Base-by-base conservation (phyloP, 2,888 invertebrate species). In the Tanaodytes sp. region DNA sequence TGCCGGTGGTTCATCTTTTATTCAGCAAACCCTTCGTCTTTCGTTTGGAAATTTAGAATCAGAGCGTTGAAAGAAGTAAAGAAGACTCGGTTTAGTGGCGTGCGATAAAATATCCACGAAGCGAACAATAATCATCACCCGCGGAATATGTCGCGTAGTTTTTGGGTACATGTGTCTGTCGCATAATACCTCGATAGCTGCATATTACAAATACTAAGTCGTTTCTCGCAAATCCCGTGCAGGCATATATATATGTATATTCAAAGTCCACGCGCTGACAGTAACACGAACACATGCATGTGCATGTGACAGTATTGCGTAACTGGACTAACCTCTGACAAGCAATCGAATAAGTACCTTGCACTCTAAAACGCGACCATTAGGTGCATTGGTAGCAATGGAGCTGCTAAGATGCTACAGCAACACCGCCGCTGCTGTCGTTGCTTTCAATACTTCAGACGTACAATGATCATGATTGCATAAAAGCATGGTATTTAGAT, bases 331-430 rank as follows among this genome's bases (percentile, higher is more conserved):
- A 59, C 59, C 46, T 64, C 58, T 57, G 57, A 59, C 65, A 49
- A 62, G 62, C 63, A 71, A 63, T 64, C 64, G 49, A 62, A 67
- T 58, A 64, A 64, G 71, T 64, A 67, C 58, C 67, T 71, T 59
- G 62, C 59, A 70, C 67, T 71, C 65, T 18, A 48, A 48, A 62
- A 71, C 58, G 62, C 65, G 65, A 71, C 70, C 70, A 65, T 71
- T 71, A 66, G 65, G 51, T 49, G 36, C 65, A 65, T 70, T 70
- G 52, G 70, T 62, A 65, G 57, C 70, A 43, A 69, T 64, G 40
- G 48, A 69, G 54, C 63, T 43, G 52, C 48, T 54, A 43, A 48
- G 61, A 55, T 45, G 48, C 42, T 48, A 20, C 30, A 30, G 43
- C 52, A n/a, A n/a, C n/a, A n/a, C n/a, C n/a, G n/a, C n/a, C n/a